These are phyloP conservation scores for Palythoa heliodiscus DNA, from an alignment of 92 coral and sea anemone genomes.

Conservation along the genomic window DNA sequence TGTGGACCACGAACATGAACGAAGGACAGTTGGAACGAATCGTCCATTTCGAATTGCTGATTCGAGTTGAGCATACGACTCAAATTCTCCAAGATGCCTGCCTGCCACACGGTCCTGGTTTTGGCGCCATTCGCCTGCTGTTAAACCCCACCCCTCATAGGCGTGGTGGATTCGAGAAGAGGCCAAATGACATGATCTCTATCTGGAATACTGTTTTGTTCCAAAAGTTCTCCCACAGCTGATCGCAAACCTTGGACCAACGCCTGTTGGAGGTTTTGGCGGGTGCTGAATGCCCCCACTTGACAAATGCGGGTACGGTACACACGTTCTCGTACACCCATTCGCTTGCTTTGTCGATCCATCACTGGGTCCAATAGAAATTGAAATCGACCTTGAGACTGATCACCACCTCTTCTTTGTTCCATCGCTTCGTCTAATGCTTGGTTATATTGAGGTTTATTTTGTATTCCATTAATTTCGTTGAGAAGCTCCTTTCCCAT, in stretches of 20 bases:
- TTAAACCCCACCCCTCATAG: constrained; percentile 44
- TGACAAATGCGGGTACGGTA: no score
- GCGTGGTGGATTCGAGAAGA: constrained; percentile 16
- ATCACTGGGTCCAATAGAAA: no score
- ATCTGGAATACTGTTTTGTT: constrained; percentile 4
- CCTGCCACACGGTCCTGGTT: constrained; percentile 33
- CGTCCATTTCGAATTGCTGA: constrained; percentile 21
- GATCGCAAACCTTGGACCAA: constrained; percentile 11
- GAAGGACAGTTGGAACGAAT: constrained; percentile 38
- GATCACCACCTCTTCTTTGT: no score
- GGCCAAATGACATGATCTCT: constrained; percentile 26
- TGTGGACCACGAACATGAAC: constrained; percentile 37
- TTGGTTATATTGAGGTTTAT: no score
- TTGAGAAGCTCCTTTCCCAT: no score
- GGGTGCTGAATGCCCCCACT: no score
- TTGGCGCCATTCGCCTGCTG: constrained; percentile 48
- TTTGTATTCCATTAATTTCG: no score
- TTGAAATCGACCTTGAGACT: no score
- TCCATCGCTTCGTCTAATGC: no score
- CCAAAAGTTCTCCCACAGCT: background rate
- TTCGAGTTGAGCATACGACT: constrained; percentile 44
- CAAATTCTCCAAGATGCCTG: constrained; percentile 36
- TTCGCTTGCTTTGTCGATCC: no score
- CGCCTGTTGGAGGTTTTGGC: no score
- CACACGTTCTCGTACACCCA: no score